Evolutionary conservation across 2,888 invertebrate species (phyloP).

Genomic region (Phlogophora meticulosa): DNA sequence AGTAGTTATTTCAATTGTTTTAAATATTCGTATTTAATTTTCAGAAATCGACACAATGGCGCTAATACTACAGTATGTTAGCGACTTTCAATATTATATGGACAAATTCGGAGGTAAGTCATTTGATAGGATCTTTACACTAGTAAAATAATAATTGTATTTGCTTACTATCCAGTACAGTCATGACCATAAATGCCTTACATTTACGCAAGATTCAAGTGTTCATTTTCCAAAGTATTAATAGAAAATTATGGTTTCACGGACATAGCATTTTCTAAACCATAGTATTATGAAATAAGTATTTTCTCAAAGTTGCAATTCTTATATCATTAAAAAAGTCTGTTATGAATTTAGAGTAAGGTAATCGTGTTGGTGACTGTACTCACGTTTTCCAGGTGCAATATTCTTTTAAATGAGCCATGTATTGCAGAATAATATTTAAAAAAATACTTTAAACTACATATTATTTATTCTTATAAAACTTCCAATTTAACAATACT

Average conservation of each 20-base stretch:
- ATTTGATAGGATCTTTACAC: slow-evolving; percentile 30
- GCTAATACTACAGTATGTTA: slow-evolving; percentile 95
- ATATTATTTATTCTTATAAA: background rate
- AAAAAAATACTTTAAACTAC: background rate
- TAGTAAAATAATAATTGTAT: background rate
- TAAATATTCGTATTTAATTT: slow-evolving; percentile 74
- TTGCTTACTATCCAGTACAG: slow-evolving; percentile 5
- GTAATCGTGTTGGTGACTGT: background rate
- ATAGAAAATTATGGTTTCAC: too few relatives aligned
- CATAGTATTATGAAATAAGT: too few relatives aligned
- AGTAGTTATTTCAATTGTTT: slow-evolving; percentile 67
- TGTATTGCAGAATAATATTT: background rate
- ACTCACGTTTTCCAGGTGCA: slow-evolving; percentile 16
- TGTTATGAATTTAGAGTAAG: too few relatives aligned
- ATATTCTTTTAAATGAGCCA: background rate
- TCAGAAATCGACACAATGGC: slow-evolving; percentile 93
- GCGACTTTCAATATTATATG: slow-evolving; percentile 95
- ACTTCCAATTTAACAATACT: background rate
- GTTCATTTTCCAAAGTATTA: too few relatives aligned
- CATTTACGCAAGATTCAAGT: too few relatives aligned
- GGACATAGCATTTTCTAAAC: too few relatives aligned
- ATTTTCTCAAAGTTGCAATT: too few relatives aligned
- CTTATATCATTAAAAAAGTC: too few relatives aligned
- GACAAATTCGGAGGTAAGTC: slow-evolving; percentile 96
- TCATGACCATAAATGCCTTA: too few relatives aligned